Base-by-base conservation (phyloP, 2,797 vertebrate genomes). In the Ctenosaura bakeri region DNA sequence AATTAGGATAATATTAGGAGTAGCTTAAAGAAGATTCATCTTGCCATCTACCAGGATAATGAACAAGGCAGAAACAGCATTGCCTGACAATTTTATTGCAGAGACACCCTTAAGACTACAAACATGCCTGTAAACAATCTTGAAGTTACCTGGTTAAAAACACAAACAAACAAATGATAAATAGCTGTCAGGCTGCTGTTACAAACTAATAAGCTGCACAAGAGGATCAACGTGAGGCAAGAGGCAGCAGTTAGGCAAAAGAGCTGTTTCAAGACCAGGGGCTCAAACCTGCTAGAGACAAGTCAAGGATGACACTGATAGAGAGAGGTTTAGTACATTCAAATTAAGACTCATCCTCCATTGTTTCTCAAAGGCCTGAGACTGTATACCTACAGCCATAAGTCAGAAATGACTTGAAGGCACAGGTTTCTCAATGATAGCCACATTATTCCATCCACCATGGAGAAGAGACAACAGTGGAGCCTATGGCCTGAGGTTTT, bases 71-170 rank as follows among this genome's bases (percentile, higher is more conserved):
- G 22, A 26, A 35, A 35, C 29, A 88, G n/a, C 6, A 73, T 9
- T 64, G 26, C 18, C 26, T 22, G 4, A 2, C 8, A 38, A 56
- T 81, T 16, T 64, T 71, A 56, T 46, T 64, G 32, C n/a, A 22
- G 64, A 73, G 59, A 2, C 50, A n/a, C 9, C 16, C 0, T 35
- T 20, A 35, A 74, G 35, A 59, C 16, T 88, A 26, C 66, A 82
- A 56, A 59, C 18, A 52, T 2, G 10, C 69, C 50, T n/a, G 4
- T 74, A 54, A 50, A 81, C 3, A 32, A 16, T 80, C 22, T 74
- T 73, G 66, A 74, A 52, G 14, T 79, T 82, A 73, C 69, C 66
- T 88, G 66, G 54, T 87, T 54, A 62, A 78, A 46, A 87, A 79
- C 26, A 66, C 22, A 24, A 79, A 64, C 54, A 85, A 52, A 64